These are phyloP conservation scores for Euura lappo DNA, from an alignment of 1,140 invertebrate genomes.

Conservation along the genomic window DNA sequence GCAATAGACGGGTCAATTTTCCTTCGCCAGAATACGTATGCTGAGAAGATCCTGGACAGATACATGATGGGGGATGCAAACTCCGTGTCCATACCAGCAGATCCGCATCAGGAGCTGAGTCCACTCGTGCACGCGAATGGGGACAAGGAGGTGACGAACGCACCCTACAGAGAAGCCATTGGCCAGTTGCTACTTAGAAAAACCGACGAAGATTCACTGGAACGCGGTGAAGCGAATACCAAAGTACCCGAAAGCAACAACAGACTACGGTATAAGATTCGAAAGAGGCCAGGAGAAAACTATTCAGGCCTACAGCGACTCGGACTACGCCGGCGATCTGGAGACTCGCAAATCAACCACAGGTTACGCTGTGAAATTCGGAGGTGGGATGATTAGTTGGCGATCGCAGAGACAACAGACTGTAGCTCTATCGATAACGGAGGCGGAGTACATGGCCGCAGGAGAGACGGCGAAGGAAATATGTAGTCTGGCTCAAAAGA, in stretches of 20 bases:
- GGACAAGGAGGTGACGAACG: constrained; percentile 25
- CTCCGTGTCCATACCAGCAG: constrained; percentile 16
- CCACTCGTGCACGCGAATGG: not conserved
- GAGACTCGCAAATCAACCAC: constrained; percentile 33
- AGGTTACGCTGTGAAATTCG: constrained; percentile 36
- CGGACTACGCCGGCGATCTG: constrained; percentile 33
- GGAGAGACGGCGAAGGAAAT: constrained; percentile 14
- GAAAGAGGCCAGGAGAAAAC: not conserved
- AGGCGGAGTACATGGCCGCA: constrained; percentile 41
- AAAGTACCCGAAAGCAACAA: constrained; percentile 31
- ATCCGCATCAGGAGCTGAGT: constrained; percentile 11
- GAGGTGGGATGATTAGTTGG: constrained; percentile 39
- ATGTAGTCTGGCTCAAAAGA: constrained; percentile 14
- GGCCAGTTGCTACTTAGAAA: constrained; percentile 33
- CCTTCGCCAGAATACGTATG: constrained; percentile 24
- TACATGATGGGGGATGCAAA: constrained; percentile 23
- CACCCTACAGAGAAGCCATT: constrained; percentile 38
- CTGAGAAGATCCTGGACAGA: constrained; percentile 15
- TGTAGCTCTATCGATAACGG: constrained; percentile 47
- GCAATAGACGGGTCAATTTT: constrained; percentile 21
- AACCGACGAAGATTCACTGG: constrained; percentile 31
- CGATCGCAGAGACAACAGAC: constrained; percentile 42
- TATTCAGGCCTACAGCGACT: constrained; percentile 29
- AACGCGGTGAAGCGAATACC: constrained; percentile 31
- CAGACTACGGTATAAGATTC: constrained; percentile 9